Evolutionary conservation across 2,888 invertebrate species (phyloP).

Genomic region (Baronia brevicornis): DNA sequence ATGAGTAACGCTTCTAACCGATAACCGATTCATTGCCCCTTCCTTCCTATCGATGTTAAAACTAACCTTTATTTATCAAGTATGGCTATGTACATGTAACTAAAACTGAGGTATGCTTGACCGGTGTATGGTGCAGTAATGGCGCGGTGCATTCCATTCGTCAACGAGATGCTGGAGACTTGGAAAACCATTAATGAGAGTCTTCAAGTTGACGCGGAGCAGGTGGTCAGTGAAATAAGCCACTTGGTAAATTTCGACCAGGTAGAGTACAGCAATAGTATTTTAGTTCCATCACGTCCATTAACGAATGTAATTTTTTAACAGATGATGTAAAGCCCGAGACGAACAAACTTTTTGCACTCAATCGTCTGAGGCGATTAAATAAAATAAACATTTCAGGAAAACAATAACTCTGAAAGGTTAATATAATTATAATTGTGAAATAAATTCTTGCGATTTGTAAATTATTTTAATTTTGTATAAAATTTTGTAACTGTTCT

Average conservation of each 20-base stretch:
- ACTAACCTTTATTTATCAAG: conserved; percentile 3
- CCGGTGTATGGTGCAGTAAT: conserved; percentile 48
- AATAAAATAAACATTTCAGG: too few species aligned
- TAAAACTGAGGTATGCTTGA: conserved; percentile 21
- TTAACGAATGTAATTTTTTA: not conserved
- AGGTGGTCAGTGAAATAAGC: conserved; percentile 38
- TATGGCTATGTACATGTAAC: not conserved
- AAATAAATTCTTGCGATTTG: too few species aligned
- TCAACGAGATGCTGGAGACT: conserved; percentile 32
- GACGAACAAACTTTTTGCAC: too few species aligned
- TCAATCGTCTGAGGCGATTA: too few species aligned
- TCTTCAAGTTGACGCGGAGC: conserved; percentile 29
- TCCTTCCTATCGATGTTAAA: conserved; percentile 5
- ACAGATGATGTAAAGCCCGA: conserved; percentile 12
- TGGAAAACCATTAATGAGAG: too few species aligned
- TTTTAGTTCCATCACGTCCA: not conserved
- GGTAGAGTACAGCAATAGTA: conserved; percentile 36
- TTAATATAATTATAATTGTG: too few species aligned
- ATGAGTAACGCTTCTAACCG: conserved; percentile 23
- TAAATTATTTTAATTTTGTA: too few species aligned
- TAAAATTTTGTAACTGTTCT: too few species aligned
- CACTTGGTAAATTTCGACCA: conserved; percentile 45
- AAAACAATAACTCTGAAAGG: too few species aligned
- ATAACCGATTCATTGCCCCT: conserved; percentile 6
- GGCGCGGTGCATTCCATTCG: conserved; percentile 55